Base-by-base conservation (phyloP, 2,113 vertebrate species). In the Columba livia region DNA sequence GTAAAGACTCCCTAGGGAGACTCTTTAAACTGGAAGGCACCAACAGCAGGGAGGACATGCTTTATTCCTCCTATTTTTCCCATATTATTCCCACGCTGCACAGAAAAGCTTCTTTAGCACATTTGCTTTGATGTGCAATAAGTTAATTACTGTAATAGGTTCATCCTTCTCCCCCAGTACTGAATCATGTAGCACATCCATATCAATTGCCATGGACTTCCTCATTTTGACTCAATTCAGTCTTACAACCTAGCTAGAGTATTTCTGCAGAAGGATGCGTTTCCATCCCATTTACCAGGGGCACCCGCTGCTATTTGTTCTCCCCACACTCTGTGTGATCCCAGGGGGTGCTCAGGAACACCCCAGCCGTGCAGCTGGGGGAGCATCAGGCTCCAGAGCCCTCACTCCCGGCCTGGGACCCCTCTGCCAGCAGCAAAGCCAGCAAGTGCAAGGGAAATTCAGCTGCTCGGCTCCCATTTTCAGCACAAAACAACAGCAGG, bases 161-260 rank as follows among this genome's bases (percentile, higher is more conserved):
- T 94, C 94, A 66, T 94, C 84, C 65, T 67, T 88, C 83, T 94
- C 93, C 86, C 72, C 94, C 93, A 81, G 32, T 58, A 79, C 5
- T 38, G 92, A 93, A 92, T 94, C 88, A 84, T 50, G 34, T 66
- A 64, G 25, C 92, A 94, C 80, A n/a, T 89, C 95, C 91, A 69
- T 73, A 96, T 65, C 82, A 97, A 97, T 92, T 95, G 97, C 88
- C 96, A 83, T 13, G 18, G 90, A 94, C 90, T 73, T 91, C 89
- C 95, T 96, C 93, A 64, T 95, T 96, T 96, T 92, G 95, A 96
- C 95, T 96, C 95, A 83, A 92, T 97, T 97, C 91, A 92, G 78
- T 95, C 85, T 96, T 93, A 90, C 44, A 94, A 85, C 66, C 91
- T 60, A 94, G 85, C 89, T 83, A 73, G 80, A 79, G 53, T 71